Base-by-base conservation (phyloP, 1,140 invertebrate genomes). In the Homarus americanus region DNA sequence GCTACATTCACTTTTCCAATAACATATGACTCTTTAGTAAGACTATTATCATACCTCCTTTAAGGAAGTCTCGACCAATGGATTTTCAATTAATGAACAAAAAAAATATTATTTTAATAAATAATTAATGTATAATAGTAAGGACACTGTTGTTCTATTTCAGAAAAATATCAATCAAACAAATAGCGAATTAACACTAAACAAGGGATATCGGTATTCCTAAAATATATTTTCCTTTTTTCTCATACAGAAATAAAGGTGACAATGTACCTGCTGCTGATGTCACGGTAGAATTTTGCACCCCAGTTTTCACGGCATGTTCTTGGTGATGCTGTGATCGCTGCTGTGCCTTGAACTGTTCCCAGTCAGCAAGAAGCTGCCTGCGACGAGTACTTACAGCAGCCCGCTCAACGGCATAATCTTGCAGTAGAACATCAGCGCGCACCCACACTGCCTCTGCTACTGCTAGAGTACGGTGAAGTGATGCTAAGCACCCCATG, bases 281-380 rank as follows among this genome's bases (percentile, higher is more conserved):
- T 12, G 87, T 40, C 7, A 82, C 58, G 34, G 49, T 28, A 44
- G 58, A 28, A 72, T 86, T 90, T 38, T 76, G 79, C 32, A 90
- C 9, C 20, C 40, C 80, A 75, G n/a, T 73, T 53, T 82, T 83
- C 49, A 41, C 36, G 32, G 24, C 53, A 75, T 28, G 66, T 49
- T 87, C 40, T 41, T 85, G 73, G 10, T 91, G 82, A 41, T 91
- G 82, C 20, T 91, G 89, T 24, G 36, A 79, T 38, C 79, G 72
- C 34, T 92, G 91, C 40, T 87, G 85, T n/a, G 91, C 79, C 69
- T 92, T 92, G 76, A 92, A 87, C 4, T 89, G 91, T 66, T 87
- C 91, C 91, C 91, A 92, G 28, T 87, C 86, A 5, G 91, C 82
- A 69, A 88, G 53, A 32, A 92, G 76, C 75, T 92, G 91, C 69